Percentiles rank a stretch among this genome's conserved stretches.
Conservation (phyloP, 2,888 invertebrate species). For the Archips crataeganus region DNA sequence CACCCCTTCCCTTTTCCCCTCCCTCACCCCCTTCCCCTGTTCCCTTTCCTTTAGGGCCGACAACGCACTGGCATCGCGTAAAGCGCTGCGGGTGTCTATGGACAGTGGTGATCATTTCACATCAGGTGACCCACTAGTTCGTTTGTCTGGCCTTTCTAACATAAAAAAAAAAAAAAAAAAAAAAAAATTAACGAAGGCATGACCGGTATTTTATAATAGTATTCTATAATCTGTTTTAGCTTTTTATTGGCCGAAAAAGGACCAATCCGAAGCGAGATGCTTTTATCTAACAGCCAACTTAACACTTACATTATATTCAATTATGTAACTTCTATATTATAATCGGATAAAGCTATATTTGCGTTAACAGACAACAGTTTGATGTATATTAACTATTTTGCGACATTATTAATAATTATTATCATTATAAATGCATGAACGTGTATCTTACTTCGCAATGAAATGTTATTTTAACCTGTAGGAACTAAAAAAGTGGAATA, state of each 20-base stretch:
- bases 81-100: too few species aligned
- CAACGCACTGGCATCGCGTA: too few species aligned
- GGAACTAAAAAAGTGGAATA: not conserved
- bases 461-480: not conserved
- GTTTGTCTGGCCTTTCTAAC: too few species aligned
- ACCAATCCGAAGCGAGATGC: not conserved
- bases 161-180: too few species aligned
- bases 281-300: not conserved
- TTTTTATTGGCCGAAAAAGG: not conserved
- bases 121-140: too few species aligned
- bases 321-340: conserved; percentile 5
- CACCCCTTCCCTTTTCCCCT: too few species aligned
- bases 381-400: conserved; percentile 26
- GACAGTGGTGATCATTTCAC: too few species aligned
- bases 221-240: not conserved
- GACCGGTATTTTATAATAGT: too few species aligned
- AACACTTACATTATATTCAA: conserved; percentile 14
- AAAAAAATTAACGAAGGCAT: too few species aligned
- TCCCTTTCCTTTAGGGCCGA: too few species aligned
- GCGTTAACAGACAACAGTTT: conserved; percentile 15
- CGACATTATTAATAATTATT: conserved; percentile 9
- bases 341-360: conserved; percentile 3
- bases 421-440: conserved; percentile 10
- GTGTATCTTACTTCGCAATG: not conserved
- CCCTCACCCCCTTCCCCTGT: too few species aligned